phyloP scores from a whole-genome alignment of 2,113 vertebrate species.

The Lates calcarifer region DNA sequence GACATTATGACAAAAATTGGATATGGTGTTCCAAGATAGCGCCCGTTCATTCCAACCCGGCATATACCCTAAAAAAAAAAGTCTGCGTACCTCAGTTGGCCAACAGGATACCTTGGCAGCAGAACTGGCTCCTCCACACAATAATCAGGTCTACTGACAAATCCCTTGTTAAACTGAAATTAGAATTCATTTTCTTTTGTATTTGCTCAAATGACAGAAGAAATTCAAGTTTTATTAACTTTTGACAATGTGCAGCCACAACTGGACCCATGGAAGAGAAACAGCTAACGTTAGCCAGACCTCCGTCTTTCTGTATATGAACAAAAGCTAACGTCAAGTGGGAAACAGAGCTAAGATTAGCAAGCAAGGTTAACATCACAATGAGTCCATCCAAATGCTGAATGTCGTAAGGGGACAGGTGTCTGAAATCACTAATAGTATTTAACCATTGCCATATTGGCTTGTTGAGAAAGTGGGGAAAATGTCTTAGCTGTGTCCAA shows the following conservation, averaged over 20 bases:
- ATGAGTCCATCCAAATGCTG: not conserved
- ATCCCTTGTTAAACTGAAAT: slow-evolving; percentile 3
- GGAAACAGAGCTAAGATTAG: not conserved
- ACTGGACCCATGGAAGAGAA: not conserved
- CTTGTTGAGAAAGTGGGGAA: too few relatives aligned
- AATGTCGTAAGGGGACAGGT: not conserved
- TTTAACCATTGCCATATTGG: too few relatives aligned
- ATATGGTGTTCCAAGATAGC: slow-evolving; percentile 5
- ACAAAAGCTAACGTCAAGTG: not conserved
- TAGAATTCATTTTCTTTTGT: not conserved
- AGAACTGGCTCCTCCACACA: not conserved
- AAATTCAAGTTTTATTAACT: not conserved
- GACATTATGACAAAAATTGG: slow-evolving; percentile 9
- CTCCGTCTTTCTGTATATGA: not conserved
- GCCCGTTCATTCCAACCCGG: not conserved
- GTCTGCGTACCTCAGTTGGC: slow-evolving; percentile 1
- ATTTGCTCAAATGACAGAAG: not conserved
- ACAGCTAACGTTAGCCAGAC: not conserved
- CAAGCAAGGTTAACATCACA: not conserved
- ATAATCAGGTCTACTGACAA: not conserved
- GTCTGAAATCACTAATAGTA: too few relatives aligned
- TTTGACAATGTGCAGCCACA: too few relatives aligned
- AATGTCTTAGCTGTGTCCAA: too few relatives aligned
- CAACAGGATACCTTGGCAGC: slow-evolving; percentile 19
- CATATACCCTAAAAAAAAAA: not conserved